These are phyloP conservation scores for Chorisops tibialis DNA, from an alignment of 2,888 invertebrate genomes.

Conservation along the genomic window DNA sequence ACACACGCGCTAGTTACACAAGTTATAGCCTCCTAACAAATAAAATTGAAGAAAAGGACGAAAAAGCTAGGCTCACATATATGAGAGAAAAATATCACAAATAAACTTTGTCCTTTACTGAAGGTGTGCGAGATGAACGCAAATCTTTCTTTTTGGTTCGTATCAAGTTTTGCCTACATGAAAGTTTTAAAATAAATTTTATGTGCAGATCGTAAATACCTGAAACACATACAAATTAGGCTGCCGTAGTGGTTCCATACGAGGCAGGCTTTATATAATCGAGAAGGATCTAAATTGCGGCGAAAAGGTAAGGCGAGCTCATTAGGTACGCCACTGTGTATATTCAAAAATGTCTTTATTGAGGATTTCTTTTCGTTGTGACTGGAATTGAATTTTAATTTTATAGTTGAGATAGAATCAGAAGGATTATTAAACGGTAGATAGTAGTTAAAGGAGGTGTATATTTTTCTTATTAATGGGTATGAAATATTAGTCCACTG, in stretches of 20 bases:
- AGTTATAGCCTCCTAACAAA: not conserved
- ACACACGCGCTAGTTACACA: not conserved
- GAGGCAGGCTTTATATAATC: not conserved
- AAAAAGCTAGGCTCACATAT: not conserved
- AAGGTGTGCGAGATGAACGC: not conserved
- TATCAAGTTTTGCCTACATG: not conserved
- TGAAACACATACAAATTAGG: not conserved
- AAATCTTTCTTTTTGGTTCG: not conserved
- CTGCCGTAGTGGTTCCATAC: not conserved
- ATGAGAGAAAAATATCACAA: not conserved
- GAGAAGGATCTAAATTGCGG: no score
- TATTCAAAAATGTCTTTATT: no score
- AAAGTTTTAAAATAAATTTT: conserved; percentile 1
- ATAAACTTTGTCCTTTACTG: not conserved
- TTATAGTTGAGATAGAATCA: no score
- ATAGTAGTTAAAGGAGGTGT: no score
- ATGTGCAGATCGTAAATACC: not conserved
- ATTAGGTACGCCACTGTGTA: no score
- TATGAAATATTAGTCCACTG: no score
- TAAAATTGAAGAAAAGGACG: not conserved
- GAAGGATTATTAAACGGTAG: no score
- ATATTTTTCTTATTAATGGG: no score
- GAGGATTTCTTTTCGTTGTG: no score
- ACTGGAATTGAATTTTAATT: no score
- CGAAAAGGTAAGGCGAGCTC: no score